Conservation (phyloP, 2,113 vertebrate species). For the Chaetops frenatus region DNA sequence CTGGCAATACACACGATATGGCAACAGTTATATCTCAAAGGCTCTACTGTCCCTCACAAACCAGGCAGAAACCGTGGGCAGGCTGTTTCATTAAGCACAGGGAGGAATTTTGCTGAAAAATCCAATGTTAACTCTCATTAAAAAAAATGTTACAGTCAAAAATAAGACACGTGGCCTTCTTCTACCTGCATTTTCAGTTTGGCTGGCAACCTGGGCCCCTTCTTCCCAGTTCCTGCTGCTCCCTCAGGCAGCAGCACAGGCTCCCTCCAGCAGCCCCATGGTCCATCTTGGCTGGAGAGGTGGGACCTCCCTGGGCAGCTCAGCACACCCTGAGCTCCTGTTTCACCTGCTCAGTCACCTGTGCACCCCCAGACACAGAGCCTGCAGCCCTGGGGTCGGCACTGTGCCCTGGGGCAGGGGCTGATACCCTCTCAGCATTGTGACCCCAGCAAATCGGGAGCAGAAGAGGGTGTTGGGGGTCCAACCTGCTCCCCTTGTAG, state of each 20-base stretch:
- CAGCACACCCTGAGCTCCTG: not conserved
- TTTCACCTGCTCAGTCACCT: not conserved
- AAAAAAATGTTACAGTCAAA: not conserved
- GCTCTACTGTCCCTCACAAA: not conserved
- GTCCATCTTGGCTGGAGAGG: no score
- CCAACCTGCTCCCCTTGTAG: no score
- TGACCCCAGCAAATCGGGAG: no score
- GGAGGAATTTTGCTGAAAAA: not conserved
- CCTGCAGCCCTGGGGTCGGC: not conserved
- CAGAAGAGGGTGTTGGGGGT: no score
- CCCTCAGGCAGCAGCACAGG: accelerated
- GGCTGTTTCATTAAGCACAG: not conserved
- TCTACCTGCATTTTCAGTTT: not conserved
- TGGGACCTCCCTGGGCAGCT: not conserved
- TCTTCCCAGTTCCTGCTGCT: accelerated
- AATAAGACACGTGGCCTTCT: not conserved
- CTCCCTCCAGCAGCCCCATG: accelerated
- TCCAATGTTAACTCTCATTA: not conserved
- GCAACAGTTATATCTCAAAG: not conserved
- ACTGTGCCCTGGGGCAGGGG: accelerated
- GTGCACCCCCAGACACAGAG: no score
- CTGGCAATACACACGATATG: not conserved
- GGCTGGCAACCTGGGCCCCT: not conserved
- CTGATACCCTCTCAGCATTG: no score
- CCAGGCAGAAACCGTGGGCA: not conserved